A percentile compares a stretch with the other conserved stretches of the same genome.
phyloP scores from a whole-genome alignment of 2,888 invertebrate genomes.

The Leptinotarsa peninsularis region DNA sequence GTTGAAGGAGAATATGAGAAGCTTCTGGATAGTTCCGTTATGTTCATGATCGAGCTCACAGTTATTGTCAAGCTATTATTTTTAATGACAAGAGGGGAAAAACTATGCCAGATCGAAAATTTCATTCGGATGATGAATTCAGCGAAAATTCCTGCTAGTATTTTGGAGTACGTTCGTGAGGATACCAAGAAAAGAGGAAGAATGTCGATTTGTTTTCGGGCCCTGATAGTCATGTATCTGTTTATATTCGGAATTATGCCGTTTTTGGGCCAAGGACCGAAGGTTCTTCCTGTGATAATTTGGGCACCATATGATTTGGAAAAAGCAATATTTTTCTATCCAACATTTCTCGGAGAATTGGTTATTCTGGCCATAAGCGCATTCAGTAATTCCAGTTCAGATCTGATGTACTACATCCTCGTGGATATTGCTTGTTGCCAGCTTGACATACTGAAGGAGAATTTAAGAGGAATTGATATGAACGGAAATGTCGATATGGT shows the following conservation, averaged over 20 bases:
- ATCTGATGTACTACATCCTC: conserved; percentile 19
- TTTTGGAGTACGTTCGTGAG: background rate
- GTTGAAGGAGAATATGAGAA: background rate
- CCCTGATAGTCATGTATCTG: background rate
- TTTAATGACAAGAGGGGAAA: background rate
- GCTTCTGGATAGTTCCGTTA: background rate
- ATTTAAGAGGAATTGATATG: conserved; percentile 10
- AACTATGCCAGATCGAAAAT: background rate
- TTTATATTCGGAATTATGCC: conserved; percentile 14
- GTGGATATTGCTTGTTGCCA: conserved; percentile 26
- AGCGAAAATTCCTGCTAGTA: background rate
- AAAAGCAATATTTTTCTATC: background rate
- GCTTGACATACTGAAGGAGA: conserved; percentile 23
- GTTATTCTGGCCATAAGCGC: background rate
- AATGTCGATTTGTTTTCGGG: background rate
- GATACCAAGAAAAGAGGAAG: background rate
- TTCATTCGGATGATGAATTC: background rate
- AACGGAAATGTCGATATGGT: background rate
- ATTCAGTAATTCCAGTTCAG: conserved; percentile 8
- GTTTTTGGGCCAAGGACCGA: background rate
- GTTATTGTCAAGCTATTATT: background rate
- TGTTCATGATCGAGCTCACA: background rate
- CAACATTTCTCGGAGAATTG: background rate
- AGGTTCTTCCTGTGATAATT: background rate
- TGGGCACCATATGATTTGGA: conserved; percentile 22